Conservation (phyloP, 2,888 invertebrate species). For the Cabera pusaria region DNA sequence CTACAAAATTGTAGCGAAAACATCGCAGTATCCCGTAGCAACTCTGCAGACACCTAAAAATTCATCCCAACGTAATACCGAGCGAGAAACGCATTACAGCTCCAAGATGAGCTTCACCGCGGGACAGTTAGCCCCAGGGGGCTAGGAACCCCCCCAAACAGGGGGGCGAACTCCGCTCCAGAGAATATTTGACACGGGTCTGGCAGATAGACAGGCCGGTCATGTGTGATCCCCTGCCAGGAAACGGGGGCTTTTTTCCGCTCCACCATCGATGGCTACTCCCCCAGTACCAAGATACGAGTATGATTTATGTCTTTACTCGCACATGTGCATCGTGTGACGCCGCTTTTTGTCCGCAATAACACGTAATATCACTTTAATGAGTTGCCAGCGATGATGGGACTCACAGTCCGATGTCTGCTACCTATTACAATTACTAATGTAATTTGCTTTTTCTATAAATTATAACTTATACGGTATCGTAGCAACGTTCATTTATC, state of each 20-base stretch:
- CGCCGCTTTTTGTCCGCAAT: constrained; percentile 62
- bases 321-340: constrained; percentile 76
- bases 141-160: constrained; percentile 54
- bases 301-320: constrained; percentile 78
- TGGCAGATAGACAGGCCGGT: constrained; percentile 84
- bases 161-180: constrained; percentile 80
- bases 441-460: constrained; percentile 44
- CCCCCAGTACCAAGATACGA: constrained; percentile 68
- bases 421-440: constrained; percentile 32
- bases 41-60: constrained; percentile 63
- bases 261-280: constrained; percentile 73
- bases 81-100: constrained; percentile 78
- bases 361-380: constrained; percentile 53
- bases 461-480: constrained; percentile 37
- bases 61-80: constrained; percentile 72
- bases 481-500: constrained; percentile 42
- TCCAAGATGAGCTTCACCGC: constrained; percentile 82
- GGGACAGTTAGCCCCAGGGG: constrained; percentile 80
- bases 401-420: constrained; percentile 38
- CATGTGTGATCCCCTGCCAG: constrained; percentile 82
- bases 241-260: constrained; percentile 80
- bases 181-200: constrained; percentile 84
- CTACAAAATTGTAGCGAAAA: constrained; percentile 28
- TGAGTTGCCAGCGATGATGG: constrained; percentile 52
- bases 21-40: constrained; percentile 14